Percentiles rank a stretch among this genome's conserved stretches.
Conservation (phyloP, 23 tunicate genomes). For the Ascidia mentula region DNA sequence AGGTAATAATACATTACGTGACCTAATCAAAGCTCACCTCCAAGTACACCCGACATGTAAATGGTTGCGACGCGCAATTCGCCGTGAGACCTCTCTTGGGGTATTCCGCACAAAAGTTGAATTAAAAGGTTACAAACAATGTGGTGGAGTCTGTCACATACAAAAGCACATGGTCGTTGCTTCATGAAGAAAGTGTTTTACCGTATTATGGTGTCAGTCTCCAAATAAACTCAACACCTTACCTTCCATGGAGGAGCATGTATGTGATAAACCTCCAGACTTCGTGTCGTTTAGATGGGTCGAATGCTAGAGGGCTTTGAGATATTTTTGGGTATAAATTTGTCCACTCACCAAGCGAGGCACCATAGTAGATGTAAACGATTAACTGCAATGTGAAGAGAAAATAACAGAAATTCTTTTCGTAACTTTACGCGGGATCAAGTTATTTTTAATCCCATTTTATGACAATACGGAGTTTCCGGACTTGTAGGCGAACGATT, state of each 20-base stretch:
- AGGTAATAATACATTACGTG: too few relatives aligned
- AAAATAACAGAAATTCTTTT: neutral
- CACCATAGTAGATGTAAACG: conserved; percentile 77
- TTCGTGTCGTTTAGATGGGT: conserved; percentile 68
- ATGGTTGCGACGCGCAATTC: conserved; percentile 74
- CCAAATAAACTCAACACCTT: too few relatives aligned
- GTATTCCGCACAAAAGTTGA: conserved; percentile 88
- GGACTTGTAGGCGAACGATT: too few relatives aligned
- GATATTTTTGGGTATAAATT: conserved; percentile 33
- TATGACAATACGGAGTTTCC: too few relatives aligned
- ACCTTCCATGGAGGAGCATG: conserved; percentile 98
- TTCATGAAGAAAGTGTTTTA: too few relatives aligned
- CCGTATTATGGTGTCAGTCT: too few relatives aligned
- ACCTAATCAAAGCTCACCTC: conserved; percentile 60
- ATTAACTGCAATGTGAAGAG: conserved; percentile 26
- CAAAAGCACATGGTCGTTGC: too few relatives aligned
- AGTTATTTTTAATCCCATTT: too few relatives aligned
- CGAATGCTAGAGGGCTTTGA: conserved; percentile 71
- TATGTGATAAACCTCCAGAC: conserved; percentile 96
- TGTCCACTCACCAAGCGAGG: conserved; percentile 49
- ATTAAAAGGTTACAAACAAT: conserved; percentile 62
- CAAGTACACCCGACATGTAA: conserved; percentile 83
- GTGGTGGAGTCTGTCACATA: conserved; percentile 77
- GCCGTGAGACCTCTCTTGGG: conserved; percentile 95
- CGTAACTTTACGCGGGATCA: too few relatives aligned